phyloP scores from a whole-genome alignment of 2,888 invertebrate genomes.

The Sisyra nigra region DNA sequence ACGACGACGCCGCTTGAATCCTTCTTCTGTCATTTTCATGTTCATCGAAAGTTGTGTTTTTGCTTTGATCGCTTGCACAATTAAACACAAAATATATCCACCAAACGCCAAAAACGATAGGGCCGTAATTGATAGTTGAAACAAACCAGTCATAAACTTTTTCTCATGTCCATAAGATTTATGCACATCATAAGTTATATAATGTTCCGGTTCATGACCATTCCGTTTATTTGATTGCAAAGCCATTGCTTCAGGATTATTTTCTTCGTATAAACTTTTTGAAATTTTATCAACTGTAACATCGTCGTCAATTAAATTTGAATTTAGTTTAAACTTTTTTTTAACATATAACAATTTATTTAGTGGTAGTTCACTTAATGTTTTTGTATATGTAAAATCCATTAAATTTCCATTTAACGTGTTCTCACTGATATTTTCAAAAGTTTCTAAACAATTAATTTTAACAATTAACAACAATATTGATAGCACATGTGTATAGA shows the following conservation, averaged over 20 bases:
- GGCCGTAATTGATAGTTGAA: constrained; percentile 56
- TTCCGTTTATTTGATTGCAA: not conserved
- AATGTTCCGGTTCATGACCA: not conserved
- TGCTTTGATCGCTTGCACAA: constrained; percentile 56
- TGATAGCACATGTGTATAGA: too few relatives aligned
- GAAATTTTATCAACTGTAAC: constrained; percentile 6
- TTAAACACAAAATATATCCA: constrained; percentile 62
- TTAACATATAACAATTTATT: constrained; percentile 49
- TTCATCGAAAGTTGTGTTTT: constrained; percentile 27
- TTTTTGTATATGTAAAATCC: constrained; percentile 23
- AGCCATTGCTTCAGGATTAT: constrained; percentile 6
- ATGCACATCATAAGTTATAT: constrained; percentile 18
- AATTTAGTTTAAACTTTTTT: constrained; percentile 23
- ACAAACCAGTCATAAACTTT: constrained; percentile 13
- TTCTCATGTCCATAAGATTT: constrained; percentile 18
- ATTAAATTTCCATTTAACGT: not conserved
- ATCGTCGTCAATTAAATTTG: constrained; percentile 9
- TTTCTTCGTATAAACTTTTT: not conserved
- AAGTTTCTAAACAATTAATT: too few relatives aligned
- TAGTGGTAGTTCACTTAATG: constrained; percentile 50
- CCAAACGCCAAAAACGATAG: constrained; percentile 73
- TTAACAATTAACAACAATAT: too few relatives aligned
- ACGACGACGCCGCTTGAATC: not conserved
- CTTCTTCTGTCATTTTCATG: not conserved
- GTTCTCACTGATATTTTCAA: too few relatives aligned